Base-by-base conservation (phyloP, 1,140 invertebrate genomes). In the Cephus cinctus region DNA sequence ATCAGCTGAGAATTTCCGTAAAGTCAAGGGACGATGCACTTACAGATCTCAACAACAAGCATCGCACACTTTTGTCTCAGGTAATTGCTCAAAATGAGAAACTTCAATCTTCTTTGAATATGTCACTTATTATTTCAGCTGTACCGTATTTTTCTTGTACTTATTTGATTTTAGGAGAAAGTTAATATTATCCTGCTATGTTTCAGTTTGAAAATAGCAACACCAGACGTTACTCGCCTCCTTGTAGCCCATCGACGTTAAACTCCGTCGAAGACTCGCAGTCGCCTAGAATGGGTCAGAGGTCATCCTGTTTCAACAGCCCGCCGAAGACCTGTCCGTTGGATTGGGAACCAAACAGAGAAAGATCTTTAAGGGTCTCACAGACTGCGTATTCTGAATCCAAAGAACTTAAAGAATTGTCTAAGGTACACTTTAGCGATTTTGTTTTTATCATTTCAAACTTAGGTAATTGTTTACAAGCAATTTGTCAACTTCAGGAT, bases 11-110 rank as follows among this genome's bases (percentile, higher is more conserved):
- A 20, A 23, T 50, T 12, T 77, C 72, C 0, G 27, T 77, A 12
- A 75, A 75, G 57, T 52, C 67, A 5, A 66, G 67, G 11, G 73
- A 75, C 35, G 73, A 75, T 5, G 67, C 70, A 12, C 59, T 76
- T 4, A 65, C 65, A 0, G 75, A 77, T 52, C 48, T 75, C 4
- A 77, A 67, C 40, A 73, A 71, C 44, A 77, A 72, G 56, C 63
- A 77, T 54, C 63, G 72, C 23, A 16, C 63, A 2, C 49, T 76
- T 31, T 50, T 75, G 11, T 59, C 63, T 25, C 71, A 77, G 57
- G 72, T 76, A 47, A 59, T 45, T 54, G 23, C 45, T 3, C 12
- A 25, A 42, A 42, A 42, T 21, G n/a, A 5, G 39, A 31, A 48
- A 23, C 9, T 5, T 15, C 18, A 12, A 6, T 4, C 35, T 5